Conservation (phyloP, 23 tunicate species). For the Styela clava region DNA sequence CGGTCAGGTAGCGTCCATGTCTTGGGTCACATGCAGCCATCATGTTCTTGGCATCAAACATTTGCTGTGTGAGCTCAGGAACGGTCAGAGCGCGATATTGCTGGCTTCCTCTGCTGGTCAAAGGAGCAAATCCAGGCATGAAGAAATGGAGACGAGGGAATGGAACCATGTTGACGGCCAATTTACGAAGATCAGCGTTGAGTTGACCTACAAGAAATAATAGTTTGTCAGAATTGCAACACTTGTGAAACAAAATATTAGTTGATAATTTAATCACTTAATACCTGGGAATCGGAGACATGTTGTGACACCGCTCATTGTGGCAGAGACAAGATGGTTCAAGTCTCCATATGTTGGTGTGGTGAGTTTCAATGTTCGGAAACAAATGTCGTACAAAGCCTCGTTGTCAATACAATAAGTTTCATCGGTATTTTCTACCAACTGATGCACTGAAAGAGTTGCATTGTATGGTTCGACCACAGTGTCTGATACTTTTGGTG, state of each 20-base stretch:
- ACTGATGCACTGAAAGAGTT: slow-evolving; percentile 89
- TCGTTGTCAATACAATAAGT: slow-evolving; percentile 89
- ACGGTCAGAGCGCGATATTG: slow-evolving; percentile 98
- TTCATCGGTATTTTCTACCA: slow-evolving; percentile 96
- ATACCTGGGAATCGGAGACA: slow-evolving; percentile 75
- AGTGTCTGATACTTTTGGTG: slow-evolving; percentile 91
- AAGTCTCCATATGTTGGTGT: slow-evolving; percentile 98
- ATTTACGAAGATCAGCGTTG: slow-evolving; percentile 89
- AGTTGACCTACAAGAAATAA: slow-evolving; percentile 44
- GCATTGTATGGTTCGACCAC: slow-evolving; percentile 96
- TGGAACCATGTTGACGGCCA: slow-evolving; percentile 97
- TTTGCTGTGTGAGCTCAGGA: slow-evolving; percentile 96
- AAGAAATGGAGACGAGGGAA: slow-evolving; percentile 97
- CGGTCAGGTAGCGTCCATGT: slow-evolving; percentile 89
- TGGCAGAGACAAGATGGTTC: slow-evolving; percentile 87
- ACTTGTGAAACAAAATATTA: not conserved
- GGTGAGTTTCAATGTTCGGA: slow-evolving; percentile 90
- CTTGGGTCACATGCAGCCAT: slow-evolving; percentile 97
- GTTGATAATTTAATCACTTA: not conserved
- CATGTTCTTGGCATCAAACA: slow-evolving; percentile 96
- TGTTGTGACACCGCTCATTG: slow-evolving; percentile 92
- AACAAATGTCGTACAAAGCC: slow-evolving; percentile 83
- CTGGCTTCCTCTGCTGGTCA: slow-evolving; percentile 86
- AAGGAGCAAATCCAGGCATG: slow-evolving; percentile 91
- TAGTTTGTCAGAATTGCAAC: not conserved